Evolutionary conservation across 1,140 invertebrate genomes (phyloP).

Genomic region (Drosophila ironensis): DNA sequence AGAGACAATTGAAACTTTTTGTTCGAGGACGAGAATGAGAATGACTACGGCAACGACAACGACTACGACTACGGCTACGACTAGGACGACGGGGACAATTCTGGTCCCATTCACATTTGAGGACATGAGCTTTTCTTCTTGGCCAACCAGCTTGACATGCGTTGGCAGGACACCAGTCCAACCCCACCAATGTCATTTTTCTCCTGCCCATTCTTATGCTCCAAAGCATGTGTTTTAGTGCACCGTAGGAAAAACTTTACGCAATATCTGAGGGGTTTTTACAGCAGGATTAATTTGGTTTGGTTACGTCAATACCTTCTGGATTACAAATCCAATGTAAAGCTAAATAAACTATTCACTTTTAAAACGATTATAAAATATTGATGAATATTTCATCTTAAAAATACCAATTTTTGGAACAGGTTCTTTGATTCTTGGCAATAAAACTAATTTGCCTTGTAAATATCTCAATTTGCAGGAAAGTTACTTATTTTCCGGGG

Average conservation of each 20-base stretch:
- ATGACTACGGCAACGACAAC: not conserved
- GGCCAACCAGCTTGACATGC: slow-evolving; percentile 26
- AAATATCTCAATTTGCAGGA: no score
- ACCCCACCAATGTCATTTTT: not conserved
- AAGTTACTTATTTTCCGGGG: not conserved
- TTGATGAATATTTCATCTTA: not conserved
- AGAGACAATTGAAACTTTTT: slow-evolving; percentile 74
- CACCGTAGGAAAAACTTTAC: slow-evolving; percentile 5
- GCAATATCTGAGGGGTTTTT: not conserved
- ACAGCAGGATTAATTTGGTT: fast-evolving
- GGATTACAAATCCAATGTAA: no score
- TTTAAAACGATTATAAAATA: not conserved
- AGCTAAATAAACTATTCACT: no score
- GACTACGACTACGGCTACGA: no score
- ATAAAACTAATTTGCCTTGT: no score
- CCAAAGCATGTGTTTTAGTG: slow-evolving; percentile 21
- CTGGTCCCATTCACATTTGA: slow-evolving; percentile 53
- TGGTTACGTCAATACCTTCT: no score
- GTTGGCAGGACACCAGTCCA: slow-evolving; percentile 33
- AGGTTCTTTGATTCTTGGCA: not conserved
- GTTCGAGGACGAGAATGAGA: slow-evolving; percentile 23
- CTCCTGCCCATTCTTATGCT: slow-evolving; percentile 15
- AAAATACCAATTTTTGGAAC: not conserved
- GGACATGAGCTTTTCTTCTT: slow-evolving; percentile 57
- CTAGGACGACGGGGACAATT: slow-evolving; percentile 42